Percentiles rank a stretch among this genome's conserved stretches.
phyloP scores from a whole-genome alignment of 2,888 invertebrate species.

The Acanthosepion lycidas region DNA sequence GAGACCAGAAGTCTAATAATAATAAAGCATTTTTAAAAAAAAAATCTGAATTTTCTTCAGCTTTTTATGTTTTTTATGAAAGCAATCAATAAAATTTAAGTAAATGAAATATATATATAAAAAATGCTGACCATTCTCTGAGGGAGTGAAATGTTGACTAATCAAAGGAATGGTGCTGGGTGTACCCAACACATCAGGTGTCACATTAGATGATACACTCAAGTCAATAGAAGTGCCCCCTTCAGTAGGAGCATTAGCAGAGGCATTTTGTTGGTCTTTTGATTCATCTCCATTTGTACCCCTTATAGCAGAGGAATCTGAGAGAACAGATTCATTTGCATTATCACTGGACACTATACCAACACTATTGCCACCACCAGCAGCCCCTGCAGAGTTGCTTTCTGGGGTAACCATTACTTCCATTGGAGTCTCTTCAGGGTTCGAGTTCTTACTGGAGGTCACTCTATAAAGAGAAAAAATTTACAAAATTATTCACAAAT shows the following conservation, averaged over 20 bases:
- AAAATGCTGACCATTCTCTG: background rate
- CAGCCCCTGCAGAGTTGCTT: conserved; percentile 3
- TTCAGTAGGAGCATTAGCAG: background rate
- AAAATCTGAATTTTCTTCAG: too few relatives aligned
- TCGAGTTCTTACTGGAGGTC: background rate
- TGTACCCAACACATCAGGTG: conserved; percentile 36
- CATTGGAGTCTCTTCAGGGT: conserved; percentile 45
- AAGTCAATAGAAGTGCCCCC: conserved; percentile 23
- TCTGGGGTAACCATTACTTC: conserved; percentile 42
- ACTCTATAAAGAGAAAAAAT: background rate
- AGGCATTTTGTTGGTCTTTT: background rate
- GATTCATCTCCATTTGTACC: background rate
- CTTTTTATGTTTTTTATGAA: too few relatives aligned
- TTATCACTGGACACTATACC: background rate
- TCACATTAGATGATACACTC: conserved; percentile 24
- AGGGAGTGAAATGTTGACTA: background rate
- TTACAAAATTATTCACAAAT: background rate
- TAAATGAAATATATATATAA: background rate
- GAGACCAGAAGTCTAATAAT: too few relatives aligned
- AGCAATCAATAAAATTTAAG: background rate
- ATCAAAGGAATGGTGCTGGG: background rate
- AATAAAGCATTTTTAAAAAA: too few relatives aligned
- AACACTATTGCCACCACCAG: background rate
- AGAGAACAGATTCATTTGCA: background rate
- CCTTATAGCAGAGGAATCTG: background rate